Conservation (phyloP, 2,113 vertebrate species). For the Martes martes region DNA sequence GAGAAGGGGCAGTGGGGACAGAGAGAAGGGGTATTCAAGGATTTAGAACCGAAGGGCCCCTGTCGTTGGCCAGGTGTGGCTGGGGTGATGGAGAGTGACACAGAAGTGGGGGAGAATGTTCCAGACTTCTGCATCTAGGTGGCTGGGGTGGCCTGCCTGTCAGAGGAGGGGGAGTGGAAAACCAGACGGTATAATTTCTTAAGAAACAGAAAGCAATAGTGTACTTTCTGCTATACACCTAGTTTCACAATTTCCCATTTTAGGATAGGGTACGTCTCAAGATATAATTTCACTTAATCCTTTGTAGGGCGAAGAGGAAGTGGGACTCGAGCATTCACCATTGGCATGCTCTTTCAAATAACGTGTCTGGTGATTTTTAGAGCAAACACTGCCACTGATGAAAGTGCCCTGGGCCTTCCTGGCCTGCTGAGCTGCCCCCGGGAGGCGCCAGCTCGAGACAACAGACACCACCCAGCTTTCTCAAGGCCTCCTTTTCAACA, state of each 20-base stretch:
- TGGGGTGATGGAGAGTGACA: not conserved
- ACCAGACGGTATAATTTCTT: conserved; percentile 40
- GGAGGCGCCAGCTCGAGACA: not conserved
- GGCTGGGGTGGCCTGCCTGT: not conserved
- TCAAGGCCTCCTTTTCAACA: not conserved
- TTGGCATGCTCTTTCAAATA: conserved; percentile 28
- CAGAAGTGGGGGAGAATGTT: not conserved
- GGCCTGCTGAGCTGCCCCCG: not conserved
- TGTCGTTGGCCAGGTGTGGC: not conserved
- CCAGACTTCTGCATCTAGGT: not conserved
- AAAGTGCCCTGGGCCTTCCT: not conserved
- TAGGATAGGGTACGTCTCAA: conserved; percentile 23
- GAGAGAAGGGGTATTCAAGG: not conserved
- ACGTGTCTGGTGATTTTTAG: conserved; percentile 43
- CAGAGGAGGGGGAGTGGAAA: not conserved
- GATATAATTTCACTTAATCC: conserved; percentile 33
- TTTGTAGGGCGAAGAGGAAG: conserved; percentile 39
- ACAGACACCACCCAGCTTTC: not conserved
- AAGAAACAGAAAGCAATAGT: conserved; percentile 36
- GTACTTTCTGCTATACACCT: conserved; percentile 1
- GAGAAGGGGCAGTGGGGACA: not conserved
- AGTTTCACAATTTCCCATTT: conserved; percentile 49
- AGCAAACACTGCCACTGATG: conserved; percentile 26
- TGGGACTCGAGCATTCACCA: not conserved
- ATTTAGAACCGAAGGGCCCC: not conserved